These are phyloP conservation scores for Microplitis manilae DNA, from an alignment of 2,888 invertebrate genomes.

Conservation along the genomic window DNA sequence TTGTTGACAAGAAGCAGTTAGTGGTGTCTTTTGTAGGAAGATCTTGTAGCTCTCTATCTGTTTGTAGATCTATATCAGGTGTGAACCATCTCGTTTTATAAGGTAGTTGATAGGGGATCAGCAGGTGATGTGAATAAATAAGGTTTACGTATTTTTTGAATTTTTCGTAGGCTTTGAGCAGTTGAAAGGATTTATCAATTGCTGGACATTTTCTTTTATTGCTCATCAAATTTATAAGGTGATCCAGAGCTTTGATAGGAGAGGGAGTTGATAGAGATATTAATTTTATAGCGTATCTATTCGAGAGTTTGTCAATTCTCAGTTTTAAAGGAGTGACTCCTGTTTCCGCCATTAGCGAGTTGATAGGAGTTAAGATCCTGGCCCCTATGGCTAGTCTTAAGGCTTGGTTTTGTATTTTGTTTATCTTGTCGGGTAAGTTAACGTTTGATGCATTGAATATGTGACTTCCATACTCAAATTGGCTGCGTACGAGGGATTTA, in stretches of 20 bases:
- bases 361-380: not conserved
- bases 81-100: too few species aligned
- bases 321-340: not conserved
- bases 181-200: not conserved
- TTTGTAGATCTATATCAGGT: too few species aligned
- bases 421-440: not conserved
- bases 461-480: slow-evolving; percentile 9
- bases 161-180: not conserved
- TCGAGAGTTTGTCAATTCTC: not conserved
- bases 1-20: not conserved
- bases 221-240: not conserved
- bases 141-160: too few species aligned
- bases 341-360: not conserved
- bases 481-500: not conserved
- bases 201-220: not conserved
- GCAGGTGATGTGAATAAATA: too few species aligned
- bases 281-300: not conserved
- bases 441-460: slow-evolving; percentile 2
- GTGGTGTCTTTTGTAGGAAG: not conserved
- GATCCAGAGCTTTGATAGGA: not conserved
- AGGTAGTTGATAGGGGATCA: too few species aligned
- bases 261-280: not conserved
- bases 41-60: not conserved
- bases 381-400: not conserved
- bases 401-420: not conserved